Percentiles rank a stretch among this genome's conserved stretches.
Conservation (phyloP, 2,797 vertebrate species). For the Yasuhikotakia modesta region DNA sequence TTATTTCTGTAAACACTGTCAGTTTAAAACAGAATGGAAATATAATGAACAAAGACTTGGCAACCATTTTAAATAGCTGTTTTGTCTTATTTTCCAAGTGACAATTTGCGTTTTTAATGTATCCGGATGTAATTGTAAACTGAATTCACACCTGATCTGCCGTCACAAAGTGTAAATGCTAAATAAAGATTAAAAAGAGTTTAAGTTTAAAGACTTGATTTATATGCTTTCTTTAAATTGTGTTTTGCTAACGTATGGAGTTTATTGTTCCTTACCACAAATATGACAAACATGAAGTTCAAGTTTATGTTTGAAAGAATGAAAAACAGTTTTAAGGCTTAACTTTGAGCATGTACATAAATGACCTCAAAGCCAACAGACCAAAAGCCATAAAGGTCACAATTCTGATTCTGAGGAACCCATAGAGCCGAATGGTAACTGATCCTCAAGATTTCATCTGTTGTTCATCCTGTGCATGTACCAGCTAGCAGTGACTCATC, state of each 20-base stretch:
- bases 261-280: too few relatives aligned
- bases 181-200: too few relatives aligned
- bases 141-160: too few relatives aligned
- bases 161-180: too few relatives aligned
- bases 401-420: conserved; percentile 7
- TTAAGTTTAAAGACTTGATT: too few relatives aligned
- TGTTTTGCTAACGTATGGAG: too few relatives aligned
- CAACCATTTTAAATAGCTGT: conserved; percentile 25
- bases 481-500: conserved; percentile 45
- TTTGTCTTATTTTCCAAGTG: conserved; percentile 17
- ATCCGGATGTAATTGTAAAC: not conserved
- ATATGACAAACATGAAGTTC: too few relatives aligned
- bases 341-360: not conserved
- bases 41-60: conserved; percentile 35
- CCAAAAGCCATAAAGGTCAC: not conserved
- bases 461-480: conserved; percentile 35
- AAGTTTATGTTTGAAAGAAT: too few relatives aligned
- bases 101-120: not conserved
- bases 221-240: too few relatives aligned
- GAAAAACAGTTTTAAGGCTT: not conserved
- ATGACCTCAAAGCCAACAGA: not conserved
- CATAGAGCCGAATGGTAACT: conserved; percentile 6
- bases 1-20: conserved; percentile 27
- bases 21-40: conserved; percentile 10
- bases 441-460: conserved; percentile 36